Base-by-base conservation (phyloP, 2,113 vertebrate genomes). In the Chionodraco myersi region DNA sequence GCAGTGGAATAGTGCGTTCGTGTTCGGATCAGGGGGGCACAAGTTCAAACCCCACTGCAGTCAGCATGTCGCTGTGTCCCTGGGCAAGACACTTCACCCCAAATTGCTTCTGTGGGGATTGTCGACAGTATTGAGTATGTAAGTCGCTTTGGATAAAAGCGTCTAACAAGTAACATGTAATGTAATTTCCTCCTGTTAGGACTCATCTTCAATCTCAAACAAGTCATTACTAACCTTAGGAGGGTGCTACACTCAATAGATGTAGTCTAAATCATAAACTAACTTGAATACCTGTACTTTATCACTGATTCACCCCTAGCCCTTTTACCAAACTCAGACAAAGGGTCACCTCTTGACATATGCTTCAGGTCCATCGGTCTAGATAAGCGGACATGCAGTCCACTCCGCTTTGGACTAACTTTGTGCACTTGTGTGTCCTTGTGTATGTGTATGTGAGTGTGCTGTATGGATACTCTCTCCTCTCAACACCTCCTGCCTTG, bases 381-480 rank as follows among this genome's bases (percentile, higher is more conserved):
- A 72, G 73, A 89, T 82, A 66, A 86, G 80, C 53, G 71, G 75
- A 87, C 76, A 58, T 53, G 61, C 53, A 73, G 82, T 82, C 77
- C 80, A 82, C 65, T 84, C 86, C 69, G 71, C 80, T 81, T 67
- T 80, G 65, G 30, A 69, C 72, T 14, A 70, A 80, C 49, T 62
- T n/a, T 52, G n/a, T 34, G 59, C 57, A 44, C 62, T 61, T 30
- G 26, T 44, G 66, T 52, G 75, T 60, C 69, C 53, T 41, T 53
- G 83, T 56, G 63, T 68, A 56, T 75, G 57, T 72, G 44, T 30
- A 34, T 41, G 63, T 62, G 53, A 53, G 16, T 52, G 23, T 45
- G 75, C 57, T 26, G 36, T 53, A 47, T 67, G 41, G 58, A 60
- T 68, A 77, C 77, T 56, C 62, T 59, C 47, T 70, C 64, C 66